phyloP scores from a whole-genome alignment of 2,113 vertebrate genomes.

The Brachypteracias leptosomus region DNA sequence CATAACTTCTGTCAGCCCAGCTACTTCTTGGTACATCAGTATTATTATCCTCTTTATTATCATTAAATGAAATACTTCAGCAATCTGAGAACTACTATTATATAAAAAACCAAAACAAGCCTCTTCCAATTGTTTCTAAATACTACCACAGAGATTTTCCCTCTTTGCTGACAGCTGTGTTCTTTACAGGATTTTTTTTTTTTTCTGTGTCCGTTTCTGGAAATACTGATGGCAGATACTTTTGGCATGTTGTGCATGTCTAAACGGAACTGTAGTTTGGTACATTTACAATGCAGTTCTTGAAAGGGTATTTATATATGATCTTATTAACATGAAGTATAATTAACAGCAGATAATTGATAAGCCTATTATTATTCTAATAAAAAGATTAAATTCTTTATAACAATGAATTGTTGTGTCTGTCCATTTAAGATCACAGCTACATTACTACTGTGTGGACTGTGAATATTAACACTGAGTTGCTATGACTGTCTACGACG shows the following conservation, averaged over 20 bases:
- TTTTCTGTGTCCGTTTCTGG: not conserved
- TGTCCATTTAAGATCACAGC: not conserved
- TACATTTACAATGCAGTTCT: not conserved
- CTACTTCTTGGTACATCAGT: not conserved
- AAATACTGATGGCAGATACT: not conserved
- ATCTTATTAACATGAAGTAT: not conserved
- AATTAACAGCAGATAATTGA: not conserved
- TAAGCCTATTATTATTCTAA: not conserved
- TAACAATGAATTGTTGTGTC: not conserved
- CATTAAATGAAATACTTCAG: not conserved
- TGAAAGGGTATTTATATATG: not conserved
- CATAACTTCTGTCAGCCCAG: not conserved
- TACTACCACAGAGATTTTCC: not conserved
- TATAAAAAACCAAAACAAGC: not conserved
- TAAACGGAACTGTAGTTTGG: not conserved
- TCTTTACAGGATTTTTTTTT: not conserved
- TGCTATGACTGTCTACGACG: constrained; percentile 4
- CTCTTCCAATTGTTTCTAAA: not conserved
- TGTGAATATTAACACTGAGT: not conserved
- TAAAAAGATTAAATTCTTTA: not conserved
- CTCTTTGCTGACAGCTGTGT: not conserved
- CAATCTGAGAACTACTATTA: not conserved
- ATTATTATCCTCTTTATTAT: not conserved
- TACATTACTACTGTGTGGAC: not conserved
- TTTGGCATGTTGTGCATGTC: not conserved